phyloP scores from a whole-genome alignment of 2,888 invertebrate genomes.

The Shargacucullia verbasci region DNA sequence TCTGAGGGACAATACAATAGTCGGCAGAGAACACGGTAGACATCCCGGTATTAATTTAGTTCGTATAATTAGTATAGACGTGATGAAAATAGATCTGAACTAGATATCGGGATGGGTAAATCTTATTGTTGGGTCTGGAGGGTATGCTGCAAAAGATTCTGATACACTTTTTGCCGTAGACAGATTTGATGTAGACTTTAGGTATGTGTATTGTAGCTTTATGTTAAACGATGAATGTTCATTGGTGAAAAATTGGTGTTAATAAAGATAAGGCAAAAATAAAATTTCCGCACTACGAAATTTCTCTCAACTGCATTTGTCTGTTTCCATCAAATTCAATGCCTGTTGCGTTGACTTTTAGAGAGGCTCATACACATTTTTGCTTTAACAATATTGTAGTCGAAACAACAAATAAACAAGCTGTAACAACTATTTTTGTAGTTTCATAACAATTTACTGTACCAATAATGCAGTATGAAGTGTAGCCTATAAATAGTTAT shows the following conservation, averaged over 20 bases:
- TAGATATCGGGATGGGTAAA: conserved; percentile 31
- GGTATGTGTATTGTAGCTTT: no score
- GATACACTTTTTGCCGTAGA: conserved; percentile 5
- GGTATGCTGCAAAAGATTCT: not conserved
- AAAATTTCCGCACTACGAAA: no score
- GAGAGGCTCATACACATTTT: no score
- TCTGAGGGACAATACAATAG: conserved; percentile 62
- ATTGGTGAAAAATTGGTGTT: no score
- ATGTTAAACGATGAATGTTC: no score
- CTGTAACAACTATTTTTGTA: conserved; percentile 5
- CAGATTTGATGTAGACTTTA: not conserved
- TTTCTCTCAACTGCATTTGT: no score
- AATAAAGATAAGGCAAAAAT: no score
- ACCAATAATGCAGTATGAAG: conserved; percentile 16
- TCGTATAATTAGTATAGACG: conserved; percentile 61
- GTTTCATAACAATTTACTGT: conserved; percentile 8
- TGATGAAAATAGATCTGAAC: conserved; percentile 50
- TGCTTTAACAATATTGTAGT: no score
- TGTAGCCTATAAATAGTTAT: conserved; percentile 51
- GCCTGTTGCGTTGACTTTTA: no score
- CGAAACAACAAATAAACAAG: no score
- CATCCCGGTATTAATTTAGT: conserved; percentile 62
- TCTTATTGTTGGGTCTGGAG: conserved; percentile 18
- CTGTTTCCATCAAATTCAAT: no score
- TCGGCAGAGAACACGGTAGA: conserved; percentile 37